phyloP scores from a whole-genome alignment of 2,797 vertebrate genomes.

The Neosalanx taihuensis region DNA sequence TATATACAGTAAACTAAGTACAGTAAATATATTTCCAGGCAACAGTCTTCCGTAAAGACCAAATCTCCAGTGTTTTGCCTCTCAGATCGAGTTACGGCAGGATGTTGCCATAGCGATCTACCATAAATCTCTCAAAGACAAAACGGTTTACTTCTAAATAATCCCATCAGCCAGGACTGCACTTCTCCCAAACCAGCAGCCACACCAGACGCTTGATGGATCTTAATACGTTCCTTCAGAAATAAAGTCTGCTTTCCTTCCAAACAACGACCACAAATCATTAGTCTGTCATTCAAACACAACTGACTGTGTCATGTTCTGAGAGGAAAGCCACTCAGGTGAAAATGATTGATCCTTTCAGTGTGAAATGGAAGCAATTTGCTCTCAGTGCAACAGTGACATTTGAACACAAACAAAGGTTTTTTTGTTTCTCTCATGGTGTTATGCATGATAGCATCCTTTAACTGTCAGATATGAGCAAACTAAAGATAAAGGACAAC shows the following conservation, averaged over 20 bases:
- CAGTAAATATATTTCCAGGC: conserved; percentile 24
- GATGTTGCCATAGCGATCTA: conserved; percentile 23
- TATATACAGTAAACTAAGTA: neutral
- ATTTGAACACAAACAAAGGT: conserved; percentile 10
- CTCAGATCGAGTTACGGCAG: conserved; percentile 31
- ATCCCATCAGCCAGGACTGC: conserved; percentile 24
- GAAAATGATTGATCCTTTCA: conserved; percentile 5
- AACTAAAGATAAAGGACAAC: conserved; percentile 26
- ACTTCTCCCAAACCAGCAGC: neutral
- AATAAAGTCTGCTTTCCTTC: neutral
- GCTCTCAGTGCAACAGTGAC: neutral
- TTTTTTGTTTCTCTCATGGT: conserved; percentile 15
- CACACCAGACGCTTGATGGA: conserved; percentile 18
- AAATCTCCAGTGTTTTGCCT: conserved; percentile 31
- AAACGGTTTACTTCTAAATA: conserved; percentile 28
- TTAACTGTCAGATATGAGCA: conserved; percentile 31
- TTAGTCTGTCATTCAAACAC: neutral
- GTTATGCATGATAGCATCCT: conserved; percentile 13
- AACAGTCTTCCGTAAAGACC: conserved; percentile 17
- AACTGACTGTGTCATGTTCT: neutral
- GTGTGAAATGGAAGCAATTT: conserved; percentile 13
- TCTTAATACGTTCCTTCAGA: conserved; percentile 11
- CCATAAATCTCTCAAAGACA: conserved; percentile 29
- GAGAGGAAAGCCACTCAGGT: conserved; percentile 14
- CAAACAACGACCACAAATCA: neutral